Conservation (phyloP, 2,113 vertebrate genomes). For the Pampusana beccarii region DNA sequence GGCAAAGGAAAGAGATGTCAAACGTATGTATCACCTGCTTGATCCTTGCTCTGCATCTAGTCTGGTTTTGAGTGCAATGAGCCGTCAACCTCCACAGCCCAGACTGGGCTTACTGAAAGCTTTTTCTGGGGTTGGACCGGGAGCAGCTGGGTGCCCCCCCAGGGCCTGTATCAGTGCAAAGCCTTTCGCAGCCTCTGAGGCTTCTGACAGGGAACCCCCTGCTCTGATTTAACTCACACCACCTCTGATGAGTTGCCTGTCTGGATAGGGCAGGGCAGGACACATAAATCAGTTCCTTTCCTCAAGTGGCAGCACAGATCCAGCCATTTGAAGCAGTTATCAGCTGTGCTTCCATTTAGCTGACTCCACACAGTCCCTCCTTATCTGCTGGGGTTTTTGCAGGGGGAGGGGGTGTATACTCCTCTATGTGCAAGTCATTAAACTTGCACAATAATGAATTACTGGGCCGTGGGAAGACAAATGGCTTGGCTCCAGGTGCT, state of each 20-base stretch:
- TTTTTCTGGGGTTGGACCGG: neutral
- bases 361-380: neutral
- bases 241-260: neutral
- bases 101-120: neutral
- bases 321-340: neutral
- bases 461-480: neutral
- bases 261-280: neutral
- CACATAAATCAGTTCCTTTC: neutral
- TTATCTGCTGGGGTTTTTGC: neutral
- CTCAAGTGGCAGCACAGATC: neutral
- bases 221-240: neutral
- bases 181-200: neutral
- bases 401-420: neutral
- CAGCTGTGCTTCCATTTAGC: neutral
- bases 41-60: neutral
- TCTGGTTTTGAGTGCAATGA: neutral
- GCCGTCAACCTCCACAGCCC: neutral
- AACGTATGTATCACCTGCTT: neutral
- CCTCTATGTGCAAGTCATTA: neutral
- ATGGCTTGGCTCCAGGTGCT: constrained; percentile 21
- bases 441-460: neutral
- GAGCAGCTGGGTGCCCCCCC: neutral
- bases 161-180: neutral
- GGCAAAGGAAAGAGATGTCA: constrained; percentile 25
- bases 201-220: neutral